phyloP scores from a whole-genome alignment of 2,888 invertebrate genomes.

The Nesidiocoris tenuis region DNA sequence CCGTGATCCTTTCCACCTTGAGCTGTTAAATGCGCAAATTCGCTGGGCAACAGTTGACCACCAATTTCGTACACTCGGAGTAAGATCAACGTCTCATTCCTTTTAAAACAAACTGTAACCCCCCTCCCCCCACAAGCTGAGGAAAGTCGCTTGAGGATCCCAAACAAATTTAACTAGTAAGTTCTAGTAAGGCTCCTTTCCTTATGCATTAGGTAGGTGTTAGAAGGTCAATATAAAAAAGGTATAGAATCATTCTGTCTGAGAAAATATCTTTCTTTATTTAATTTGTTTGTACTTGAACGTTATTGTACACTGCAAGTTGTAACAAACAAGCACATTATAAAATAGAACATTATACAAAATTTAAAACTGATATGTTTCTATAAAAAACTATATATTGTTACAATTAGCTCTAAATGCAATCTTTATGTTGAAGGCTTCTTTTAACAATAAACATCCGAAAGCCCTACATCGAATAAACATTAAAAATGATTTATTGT shows the following conservation, averaged over 20 bases:
- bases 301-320: constrained; percentile 41
- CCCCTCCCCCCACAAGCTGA: too few species aligned
- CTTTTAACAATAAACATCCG: constrained; percentile 30
- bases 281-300: constrained; percentile 37
- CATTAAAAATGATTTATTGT: constrained; percentile 17
- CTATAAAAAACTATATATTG: constrained; percentile 40
- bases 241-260: background rate
- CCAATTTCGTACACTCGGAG: too few species aligned
- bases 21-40: too few species aligned
- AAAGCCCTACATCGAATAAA: constrained; percentile 28
- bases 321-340: constrained; percentile 45
- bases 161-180: too few species aligned
- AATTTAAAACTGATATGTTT: constrained; percentile 43
- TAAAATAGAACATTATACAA: constrained; percentile 43
- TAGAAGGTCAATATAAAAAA: too few species aligned
- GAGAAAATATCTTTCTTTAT: constrained; percentile 37
- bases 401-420: constrained; percentile 42
- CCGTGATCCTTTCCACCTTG: too few species aligned
- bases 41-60: too few species aligned
- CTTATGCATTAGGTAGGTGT: too few species aligned
- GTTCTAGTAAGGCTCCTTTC: too few species aligned
- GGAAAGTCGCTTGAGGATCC: too few species aligned
- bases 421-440: constrained; percentile 43
- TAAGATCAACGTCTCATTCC: too few species aligned
- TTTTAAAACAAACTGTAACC: too few species aligned